Percentiles rank a stretch among this genome's conserved stretches.
Conservation (phyloP, 2,113 vertebrate genomes). For the Oncorhynchus clarkii region DNA sequence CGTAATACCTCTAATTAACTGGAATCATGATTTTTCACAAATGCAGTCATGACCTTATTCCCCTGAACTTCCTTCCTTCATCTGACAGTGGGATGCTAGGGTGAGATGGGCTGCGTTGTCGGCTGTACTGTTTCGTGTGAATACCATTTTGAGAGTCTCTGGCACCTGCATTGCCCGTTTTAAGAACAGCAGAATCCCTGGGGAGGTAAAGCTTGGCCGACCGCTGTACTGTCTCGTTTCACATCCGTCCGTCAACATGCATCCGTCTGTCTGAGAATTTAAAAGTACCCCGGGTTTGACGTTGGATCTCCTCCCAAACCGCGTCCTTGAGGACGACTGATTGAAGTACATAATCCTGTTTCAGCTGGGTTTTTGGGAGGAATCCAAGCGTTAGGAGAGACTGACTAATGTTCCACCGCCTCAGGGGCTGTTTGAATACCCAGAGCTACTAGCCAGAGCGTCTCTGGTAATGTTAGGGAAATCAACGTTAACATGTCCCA, state of each 20-base stretch:
- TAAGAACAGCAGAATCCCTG: background rate
- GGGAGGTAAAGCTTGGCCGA: conserved; percentile 12
- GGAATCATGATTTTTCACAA: conserved; percentile 29
- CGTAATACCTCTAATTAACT: conserved; percentile 32
- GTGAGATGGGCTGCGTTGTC: too few relatives aligned
- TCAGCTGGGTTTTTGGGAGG: conserved; percentile 18
- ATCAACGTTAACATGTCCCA: background rate
- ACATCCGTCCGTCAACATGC: conserved; percentile 41
- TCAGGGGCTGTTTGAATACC: conserved; percentile 2
- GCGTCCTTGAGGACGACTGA: conserved; percentile 50
- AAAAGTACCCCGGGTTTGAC: conserved; percentile 43
- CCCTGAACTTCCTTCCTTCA: conserved; percentile 19
- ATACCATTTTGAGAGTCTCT: conserved; percentile 10
- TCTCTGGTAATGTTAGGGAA: conserved; percentile 25
- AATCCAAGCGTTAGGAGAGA: conserved; percentile 13
- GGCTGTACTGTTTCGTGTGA: background rate
- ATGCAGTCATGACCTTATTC: conserved; percentile 28
- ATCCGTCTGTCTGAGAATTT: conserved; percentile 32
- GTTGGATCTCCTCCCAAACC: conserved; percentile 34
- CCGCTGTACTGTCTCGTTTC: conserved; percentile 35
- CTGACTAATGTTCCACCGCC: conserved; percentile 13
- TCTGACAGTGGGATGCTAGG: background rate
- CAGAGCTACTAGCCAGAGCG: conserved; percentile 1
- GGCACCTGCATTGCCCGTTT: conserved; percentile 17
- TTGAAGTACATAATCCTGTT: conserved; percentile 61